phyloP scores from a whole-genome alignment of 2,888 invertebrate genomes.

The Rhagonycha lutea region DNA sequence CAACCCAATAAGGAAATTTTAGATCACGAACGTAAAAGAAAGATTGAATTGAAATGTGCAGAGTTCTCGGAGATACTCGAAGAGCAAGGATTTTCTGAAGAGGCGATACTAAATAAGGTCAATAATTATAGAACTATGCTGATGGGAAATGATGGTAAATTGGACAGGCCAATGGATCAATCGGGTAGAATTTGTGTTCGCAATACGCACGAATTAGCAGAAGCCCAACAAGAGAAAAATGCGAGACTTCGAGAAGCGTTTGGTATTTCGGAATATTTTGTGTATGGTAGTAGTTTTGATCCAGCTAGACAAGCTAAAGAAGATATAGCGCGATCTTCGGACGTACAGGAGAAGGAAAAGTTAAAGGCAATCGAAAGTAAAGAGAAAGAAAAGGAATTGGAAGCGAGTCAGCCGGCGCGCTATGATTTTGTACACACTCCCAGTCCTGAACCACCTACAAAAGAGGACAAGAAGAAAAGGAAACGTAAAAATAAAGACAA shows the following conservation, averaged over 20 bases:
- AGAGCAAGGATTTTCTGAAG: conserved; percentile 87
- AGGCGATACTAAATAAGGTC: conserved; percentile 86
- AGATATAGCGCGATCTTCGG: conserved; percentile 57
- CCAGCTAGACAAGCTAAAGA: conserved; percentile 72
- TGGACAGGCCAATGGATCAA: conserved; percentile 74
- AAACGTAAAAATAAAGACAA: conserved; percentile 75
- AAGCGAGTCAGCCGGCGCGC: conserved; percentile 54
- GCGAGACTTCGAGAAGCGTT: conserved; percentile 91
- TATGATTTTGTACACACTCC: conserved; percentile 81
- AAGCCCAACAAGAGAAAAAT: conserved; percentile 95
- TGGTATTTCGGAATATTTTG: conserved; percentile 91
- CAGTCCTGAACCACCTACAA: conserved; percentile 60
- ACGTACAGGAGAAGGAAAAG: conserved; percentile 53
- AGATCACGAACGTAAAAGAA: conserved; percentile 93
- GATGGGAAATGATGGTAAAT: conserved; percentile 66
- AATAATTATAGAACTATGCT: conserved; percentile 86
- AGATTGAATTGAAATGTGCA: conserved; percentile 95
- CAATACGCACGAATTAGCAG: conserved; percentile 94
- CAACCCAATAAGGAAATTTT: conserved; percentile 93
- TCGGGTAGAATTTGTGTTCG: conserved; percentile 88
- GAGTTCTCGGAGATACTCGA: conserved; percentile 94
- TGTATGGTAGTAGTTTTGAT: conserved; percentile 92
- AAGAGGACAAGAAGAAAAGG: conserved; percentile 56
- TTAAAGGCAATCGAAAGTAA: conserved; percentile 51
- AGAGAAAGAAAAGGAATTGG: conserved; percentile 58